Percentiles rank a stretch among this genome's conserved stretches.
Conservation (phyloP, 2,113 vertebrate species). For the Lasiurus borealis region DNA sequence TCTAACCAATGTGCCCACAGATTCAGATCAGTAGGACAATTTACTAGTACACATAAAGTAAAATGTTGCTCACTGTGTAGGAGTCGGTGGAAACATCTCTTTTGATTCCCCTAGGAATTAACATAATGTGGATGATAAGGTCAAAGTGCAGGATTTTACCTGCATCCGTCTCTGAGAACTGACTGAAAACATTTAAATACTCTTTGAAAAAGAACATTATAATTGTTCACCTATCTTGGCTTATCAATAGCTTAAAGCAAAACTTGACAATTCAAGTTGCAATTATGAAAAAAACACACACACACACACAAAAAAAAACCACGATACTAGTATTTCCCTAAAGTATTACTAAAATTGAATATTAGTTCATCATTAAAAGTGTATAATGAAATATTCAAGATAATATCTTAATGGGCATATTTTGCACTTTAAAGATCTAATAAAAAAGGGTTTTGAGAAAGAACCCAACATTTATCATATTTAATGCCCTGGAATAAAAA, state of each 20-base stretch:
- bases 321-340: not conserved
- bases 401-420: conserved; percentile 27
- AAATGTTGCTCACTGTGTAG: not conserved
- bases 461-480: not conserved
- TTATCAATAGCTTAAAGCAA: conserved; percentile 60
- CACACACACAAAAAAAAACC: not conserved
- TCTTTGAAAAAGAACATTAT: conserved; percentile 44
- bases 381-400: not conserved
- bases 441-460: not conserved
- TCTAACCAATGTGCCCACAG: not conserved
- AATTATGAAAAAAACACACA: conserved; percentile 62
- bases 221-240: conserved; percentile 7
- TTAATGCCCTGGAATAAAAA: not conserved
- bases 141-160: conserved; percentile 30
- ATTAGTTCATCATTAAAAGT: conserved; percentile 38
- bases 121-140: conserved; percentile 42
- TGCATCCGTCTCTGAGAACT: conserved; percentile 47
- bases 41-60: not conserved
- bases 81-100: not conserved
- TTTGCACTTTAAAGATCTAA: not conserved
- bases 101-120: conserved; percentile 63
- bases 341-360: not conserved
- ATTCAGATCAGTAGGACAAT: not conserved
- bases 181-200: conserved; percentile 53
- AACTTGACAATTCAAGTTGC: not conserved